These are phyloP conservation scores for Scarus forsteni DNA, from an alignment of 2,797 vertebrate species.

Conservation along the genomic window DNA sequence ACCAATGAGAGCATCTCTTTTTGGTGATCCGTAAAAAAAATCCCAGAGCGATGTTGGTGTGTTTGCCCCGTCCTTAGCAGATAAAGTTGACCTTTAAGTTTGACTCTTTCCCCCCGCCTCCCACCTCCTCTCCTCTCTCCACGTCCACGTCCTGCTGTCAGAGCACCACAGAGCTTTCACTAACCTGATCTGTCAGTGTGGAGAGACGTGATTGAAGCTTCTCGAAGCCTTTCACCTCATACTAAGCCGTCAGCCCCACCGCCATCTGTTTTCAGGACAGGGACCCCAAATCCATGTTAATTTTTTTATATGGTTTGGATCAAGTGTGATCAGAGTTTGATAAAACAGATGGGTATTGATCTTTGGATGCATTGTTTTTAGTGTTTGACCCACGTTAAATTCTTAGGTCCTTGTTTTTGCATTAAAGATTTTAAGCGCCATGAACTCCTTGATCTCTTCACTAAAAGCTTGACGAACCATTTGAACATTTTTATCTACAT, in stretches of 20 bases:
- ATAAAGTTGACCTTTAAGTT: slow-evolving; percentile 88
- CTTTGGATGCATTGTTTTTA: too few species aligned
- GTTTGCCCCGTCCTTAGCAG: slow-evolving; percentile 84
- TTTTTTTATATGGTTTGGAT: slow-evolving; percentile 37
- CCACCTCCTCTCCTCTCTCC: slow-evolving; percentile 42
- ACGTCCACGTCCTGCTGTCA: slow-evolving; percentile 83
- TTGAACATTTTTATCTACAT: too few species aligned
- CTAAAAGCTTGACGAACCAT: too few species aligned
- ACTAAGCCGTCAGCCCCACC: slow-evolving; percentile 70
- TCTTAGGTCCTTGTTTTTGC: too few species aligned
- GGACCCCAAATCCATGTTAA: neutral
- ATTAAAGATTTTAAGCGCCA: too few species aligned
- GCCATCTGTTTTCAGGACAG: slow-evolving; percentile 75
- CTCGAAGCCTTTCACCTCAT: slow-evolving; percentile 66
- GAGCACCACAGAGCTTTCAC: slow-evolving; percentile 81
- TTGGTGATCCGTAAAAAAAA: slow-evolving; percentile 79
- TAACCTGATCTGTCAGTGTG: slow-evolving; percentile 87
- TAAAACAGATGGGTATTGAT: too few species aligned
- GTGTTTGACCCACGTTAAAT: too few species aligned
- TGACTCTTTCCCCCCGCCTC: slow-evolving; percentile 51
- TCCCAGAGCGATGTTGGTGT: slow-evolving; percentile 79
- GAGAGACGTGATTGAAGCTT: slow-evolving; percentile 86
- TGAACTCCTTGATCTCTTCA: too few species aligned
- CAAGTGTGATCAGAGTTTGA: neutral
- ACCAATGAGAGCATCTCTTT: slow-evolving; percentile 62